Evolutionary conservation across 2,888 invertebrate species (phyloP).

Genomic region (Hymenopus coronatus): DNA sequence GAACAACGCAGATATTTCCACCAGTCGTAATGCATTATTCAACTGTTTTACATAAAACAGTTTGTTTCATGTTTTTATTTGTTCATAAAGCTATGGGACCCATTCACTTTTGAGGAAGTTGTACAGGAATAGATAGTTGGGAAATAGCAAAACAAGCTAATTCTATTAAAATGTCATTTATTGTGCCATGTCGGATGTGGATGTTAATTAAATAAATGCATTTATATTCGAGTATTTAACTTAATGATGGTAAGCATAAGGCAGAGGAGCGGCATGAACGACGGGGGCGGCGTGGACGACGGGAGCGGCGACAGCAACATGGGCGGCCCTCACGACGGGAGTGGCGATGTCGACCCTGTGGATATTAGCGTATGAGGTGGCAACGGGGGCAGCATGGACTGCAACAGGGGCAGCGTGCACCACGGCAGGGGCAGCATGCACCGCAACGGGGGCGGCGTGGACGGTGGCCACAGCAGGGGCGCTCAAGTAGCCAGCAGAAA

Average conservation of each 20-base stretch:
- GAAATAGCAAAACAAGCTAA: background rate
- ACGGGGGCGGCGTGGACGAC: conserved; percentile 60
- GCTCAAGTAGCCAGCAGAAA: conserved; percentile 47
- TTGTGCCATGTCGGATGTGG: background rate
- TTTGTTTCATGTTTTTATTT: too few relatives aligned
- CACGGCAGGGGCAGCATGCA: conserved; percentile 23
- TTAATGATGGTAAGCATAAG: conserved; percentile 35
- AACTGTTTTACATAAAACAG: too few relatives aligned
- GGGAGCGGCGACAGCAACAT: conserved; percentile 48
- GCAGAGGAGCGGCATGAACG: conserved; percentile 43
- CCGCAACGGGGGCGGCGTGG: conserved; percentile 16
- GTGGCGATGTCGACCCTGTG: conserved; percentile 31
- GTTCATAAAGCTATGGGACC: too few relatives aligned
- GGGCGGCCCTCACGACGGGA: conserved; percentile 36
- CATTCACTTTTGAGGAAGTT: too few relatives aligned
- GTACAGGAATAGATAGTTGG: too few relatives aligned
- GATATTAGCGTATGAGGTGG: conserved; percentile 48
- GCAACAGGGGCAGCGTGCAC: conserved; percentile 31
- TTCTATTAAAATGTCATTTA: background rate
- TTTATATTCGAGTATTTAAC: conserved; percentile 34
- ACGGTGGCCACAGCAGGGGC: conserved; percentile 46
- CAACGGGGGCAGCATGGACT: conserved; percentile 27
- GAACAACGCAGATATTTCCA: too few relatives aligned
- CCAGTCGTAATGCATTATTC: too few relatives aligned
- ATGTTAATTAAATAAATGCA: background rate